Conservation (phyloP, 2,113 vertebrate genomes). For the Ceyx cyanopectus region DNA sequence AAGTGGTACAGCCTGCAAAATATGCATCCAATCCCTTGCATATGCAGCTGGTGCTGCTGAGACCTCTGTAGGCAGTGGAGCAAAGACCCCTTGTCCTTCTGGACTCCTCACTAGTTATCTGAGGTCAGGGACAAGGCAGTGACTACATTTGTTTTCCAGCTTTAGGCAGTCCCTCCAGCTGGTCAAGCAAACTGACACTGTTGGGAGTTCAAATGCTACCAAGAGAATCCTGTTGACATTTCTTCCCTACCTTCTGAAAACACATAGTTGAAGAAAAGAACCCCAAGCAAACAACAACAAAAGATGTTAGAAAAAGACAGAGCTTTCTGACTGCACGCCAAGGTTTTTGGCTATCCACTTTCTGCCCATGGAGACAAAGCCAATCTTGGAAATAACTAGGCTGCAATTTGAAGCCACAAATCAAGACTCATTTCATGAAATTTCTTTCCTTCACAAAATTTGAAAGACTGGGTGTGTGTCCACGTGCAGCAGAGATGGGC, state of each 20-base stretch:
- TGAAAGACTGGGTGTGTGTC: neutral
- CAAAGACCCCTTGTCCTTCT: neutral
- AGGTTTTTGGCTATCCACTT: neutral
- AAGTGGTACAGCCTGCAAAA: neutral
- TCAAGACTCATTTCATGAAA: neutral
- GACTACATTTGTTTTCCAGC: neutral
- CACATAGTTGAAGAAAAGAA: rapidly evolving
- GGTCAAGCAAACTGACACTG: neutral
- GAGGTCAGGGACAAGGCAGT: neutral
- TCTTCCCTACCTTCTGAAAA: neutral
- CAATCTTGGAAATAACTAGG: neutral
- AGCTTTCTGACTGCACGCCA: neutral
- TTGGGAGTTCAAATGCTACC: neutral
- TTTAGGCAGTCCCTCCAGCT: neutral
- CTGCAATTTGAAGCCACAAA: neutral
- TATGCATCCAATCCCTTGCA: neutral
- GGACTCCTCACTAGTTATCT: neutral
- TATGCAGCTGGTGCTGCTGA: rapidly evolving
- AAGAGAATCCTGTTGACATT: neutral
- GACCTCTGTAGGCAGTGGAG: neutral
- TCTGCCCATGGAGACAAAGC: neutral
- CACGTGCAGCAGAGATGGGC: neutral
- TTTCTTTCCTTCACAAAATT: neutral
- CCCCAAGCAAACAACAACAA: too few species aligned
- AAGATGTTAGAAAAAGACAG: neutral